Evolutionary conservation across 2,113 vertebrate genomes (phyloP).

Genomic region (Chaetops frenatus): DNA sequence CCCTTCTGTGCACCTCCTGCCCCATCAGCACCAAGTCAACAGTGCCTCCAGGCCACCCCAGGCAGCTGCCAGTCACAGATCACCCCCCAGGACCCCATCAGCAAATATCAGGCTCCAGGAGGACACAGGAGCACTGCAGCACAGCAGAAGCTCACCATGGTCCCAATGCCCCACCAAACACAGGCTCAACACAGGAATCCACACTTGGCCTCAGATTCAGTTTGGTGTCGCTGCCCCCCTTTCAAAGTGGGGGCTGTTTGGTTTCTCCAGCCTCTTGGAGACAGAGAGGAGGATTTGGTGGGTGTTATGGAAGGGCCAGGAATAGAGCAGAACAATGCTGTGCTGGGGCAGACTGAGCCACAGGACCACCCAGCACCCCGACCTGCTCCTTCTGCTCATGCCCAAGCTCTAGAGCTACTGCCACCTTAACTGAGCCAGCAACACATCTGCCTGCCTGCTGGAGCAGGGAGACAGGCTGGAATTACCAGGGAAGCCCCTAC

Average conservation of each 20-base stretch:
- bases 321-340: not conserved
- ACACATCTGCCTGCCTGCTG: not conserved
- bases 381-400: not conserved
- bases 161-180: not conserved
- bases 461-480: not conserved
- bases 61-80: not conserved
- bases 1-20: not conserved
- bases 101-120: not conserved
- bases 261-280: not conserved
- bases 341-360: not conserved
- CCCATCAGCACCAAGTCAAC: not conserved
- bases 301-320: not conserved
- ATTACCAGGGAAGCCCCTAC: not conserved
- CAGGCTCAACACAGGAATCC: not conserved
- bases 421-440: not conserved
- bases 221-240: not conserved
- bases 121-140: not conserved
- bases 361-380: fast-evolving
- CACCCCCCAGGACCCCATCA: not conserved
- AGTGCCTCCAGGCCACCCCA: fast-evolving
- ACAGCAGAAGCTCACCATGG: not conserved
- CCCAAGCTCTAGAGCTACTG: not conserved
- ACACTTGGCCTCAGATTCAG: not conserved
- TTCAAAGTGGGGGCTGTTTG: not conserved
- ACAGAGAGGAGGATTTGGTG: not conserved